Conservation (phyloP, 1,140 invertebrate species). For the Metopolophium dirhodum region DNA sequence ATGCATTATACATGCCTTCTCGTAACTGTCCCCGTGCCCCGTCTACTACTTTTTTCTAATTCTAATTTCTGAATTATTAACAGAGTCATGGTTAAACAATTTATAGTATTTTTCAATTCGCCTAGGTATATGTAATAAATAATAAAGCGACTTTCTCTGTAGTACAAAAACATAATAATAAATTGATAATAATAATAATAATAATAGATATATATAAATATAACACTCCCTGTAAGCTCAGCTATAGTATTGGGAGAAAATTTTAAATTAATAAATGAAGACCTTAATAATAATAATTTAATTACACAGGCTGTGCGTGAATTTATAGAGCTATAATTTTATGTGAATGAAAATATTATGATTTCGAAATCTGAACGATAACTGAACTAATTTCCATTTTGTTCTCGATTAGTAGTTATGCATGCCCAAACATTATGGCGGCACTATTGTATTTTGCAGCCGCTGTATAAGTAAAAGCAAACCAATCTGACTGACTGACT, state of each 20-base stretch:
- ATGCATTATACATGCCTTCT: background rate
- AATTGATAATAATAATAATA: no score
- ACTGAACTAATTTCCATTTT: background rate
- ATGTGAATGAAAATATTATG: background rate
- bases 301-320: background rate
- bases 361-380: background rate
- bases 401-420: background rate
- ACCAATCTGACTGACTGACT: background rate
- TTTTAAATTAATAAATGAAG: background rate
- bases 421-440: background rate
- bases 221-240: no score
- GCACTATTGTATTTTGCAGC: background rate
- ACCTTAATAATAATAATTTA: background rate
- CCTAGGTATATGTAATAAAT: no score
- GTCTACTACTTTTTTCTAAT: background rate
- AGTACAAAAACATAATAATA: no score
- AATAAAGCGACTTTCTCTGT: no score
- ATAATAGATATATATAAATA: no score
- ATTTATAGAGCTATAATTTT: background rate
- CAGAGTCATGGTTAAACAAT: background rate
- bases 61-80: background rate
- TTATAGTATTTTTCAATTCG: no score
- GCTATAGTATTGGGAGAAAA: background rate
- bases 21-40: background rate
- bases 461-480: background rate